Conservation (phyloP, 1,140 invertebrate genomes). For the Drosophila tani region DNA sequence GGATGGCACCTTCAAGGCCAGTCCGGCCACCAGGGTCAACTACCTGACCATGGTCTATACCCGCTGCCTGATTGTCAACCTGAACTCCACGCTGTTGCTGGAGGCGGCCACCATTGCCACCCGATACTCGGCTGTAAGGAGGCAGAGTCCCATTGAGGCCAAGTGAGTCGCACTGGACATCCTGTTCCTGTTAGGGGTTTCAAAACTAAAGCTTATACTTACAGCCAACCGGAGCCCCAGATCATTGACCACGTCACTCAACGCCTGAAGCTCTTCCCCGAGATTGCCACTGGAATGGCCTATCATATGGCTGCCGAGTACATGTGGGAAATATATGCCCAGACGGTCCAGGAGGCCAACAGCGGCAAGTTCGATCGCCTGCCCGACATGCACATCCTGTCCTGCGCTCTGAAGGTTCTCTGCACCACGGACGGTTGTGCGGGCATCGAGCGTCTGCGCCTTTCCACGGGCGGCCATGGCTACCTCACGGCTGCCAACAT, state of each 20-base stretch:
- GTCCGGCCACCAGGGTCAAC: constrained; percentile 93
- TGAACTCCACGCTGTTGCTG: constrained; percentile 89
- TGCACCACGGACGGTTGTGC: constrained; percentile 90
- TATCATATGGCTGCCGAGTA: constrained; percentile 90
- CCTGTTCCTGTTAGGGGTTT: rapidly evolving
- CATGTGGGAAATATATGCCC: constrained; percentile 93
- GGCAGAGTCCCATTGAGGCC: constrained; percentile 93
- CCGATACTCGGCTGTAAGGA: constrained; percentile 94
- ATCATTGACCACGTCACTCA: constrained; percentile 97
- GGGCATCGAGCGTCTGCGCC: constrained; percentile 91
- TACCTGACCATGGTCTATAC: constrained; percentile 98
- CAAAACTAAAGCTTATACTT: not conserved
- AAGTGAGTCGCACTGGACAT: constrained; percentile 87
- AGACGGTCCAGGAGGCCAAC: constrained; percentile 91
- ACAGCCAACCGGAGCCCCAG: constrained; percentile 91
- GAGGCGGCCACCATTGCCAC: constrained; percentile 94
- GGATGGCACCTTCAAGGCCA: constrained; percentile 95
- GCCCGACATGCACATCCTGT: constrained; percentile 95
- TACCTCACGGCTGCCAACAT: constrained; percentile 94
- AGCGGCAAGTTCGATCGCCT: constrained; percentile 91
- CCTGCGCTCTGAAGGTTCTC: constrained; percentile 96
- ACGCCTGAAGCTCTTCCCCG: constrained; percentile 95
- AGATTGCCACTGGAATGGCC: constrained; percentile 92
- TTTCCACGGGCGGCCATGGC: constrained; percentile 97
- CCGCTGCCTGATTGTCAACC: constrained; percentile 91